Base-by-base conservation (phyloP, 2,888 invertebrate genomes). In the Drosophila fulvimacula region DNA sequence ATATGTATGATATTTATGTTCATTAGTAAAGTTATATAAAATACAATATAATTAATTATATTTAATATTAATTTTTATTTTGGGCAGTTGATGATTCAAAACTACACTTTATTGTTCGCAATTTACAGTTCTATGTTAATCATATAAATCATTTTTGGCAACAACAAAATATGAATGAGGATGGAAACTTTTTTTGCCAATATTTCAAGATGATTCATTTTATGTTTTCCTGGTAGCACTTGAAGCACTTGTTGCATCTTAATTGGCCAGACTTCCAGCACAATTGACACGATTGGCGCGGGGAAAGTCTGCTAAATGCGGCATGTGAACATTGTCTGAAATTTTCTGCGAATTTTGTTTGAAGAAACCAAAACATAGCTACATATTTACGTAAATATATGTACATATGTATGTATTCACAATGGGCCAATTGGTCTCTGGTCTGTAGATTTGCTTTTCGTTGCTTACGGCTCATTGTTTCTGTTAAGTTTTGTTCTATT, bases 161-260 rank as follows among this genome's bases (percentile, higher is more conserved):
- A 63, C 65, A 82, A 75, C 79, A 71, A 70, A 71, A 70, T 69
- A 55, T 38, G 53, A 53, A 44, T n/a, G 39, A 51, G 48, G 30
- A 56, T 78, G 75, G 82, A 75, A 81, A 83, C 62, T 81, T 74
- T 68, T 68, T 73, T 27, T 36, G 52, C 27, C 48, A 48, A 60
- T 52, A n/a, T 19, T 21, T 9, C 3, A 3, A 34, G 36, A 63
- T 82, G 78, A 76, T 46, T 84, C 76, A 82, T 62, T 64, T 42
- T 61, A 30, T 52, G 48, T n/a, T 61, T 79, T 87, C 79, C 69
- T 62, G 80, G 74, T 73, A 77, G 67, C 39, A 44, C 53, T 30
- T 49, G 27, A 21, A 19, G 55, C 75, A 72, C 83, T 75, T 80
- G 82, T 76, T 64, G 88, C 86, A 83, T 83, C 64, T 78, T 85